Conservation (phyloP, 2,113 vertebrate genomes). For the Semicossyphus pulcher region DNA sequence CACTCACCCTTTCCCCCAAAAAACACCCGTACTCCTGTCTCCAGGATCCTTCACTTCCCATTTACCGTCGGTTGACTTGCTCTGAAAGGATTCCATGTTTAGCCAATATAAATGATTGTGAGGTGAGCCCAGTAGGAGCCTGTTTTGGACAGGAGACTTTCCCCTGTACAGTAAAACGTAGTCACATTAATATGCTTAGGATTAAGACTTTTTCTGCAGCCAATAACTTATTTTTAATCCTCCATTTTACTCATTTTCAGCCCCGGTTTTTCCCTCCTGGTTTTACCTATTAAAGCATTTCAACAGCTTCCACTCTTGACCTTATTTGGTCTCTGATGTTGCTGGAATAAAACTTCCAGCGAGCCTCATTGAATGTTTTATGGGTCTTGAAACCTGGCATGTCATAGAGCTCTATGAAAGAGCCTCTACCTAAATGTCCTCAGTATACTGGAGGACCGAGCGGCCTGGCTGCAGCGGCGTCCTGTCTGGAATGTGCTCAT, state of each 20-base stretch:
- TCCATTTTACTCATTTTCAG: background rate
- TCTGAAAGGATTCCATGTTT: slow-evolving; percentile 74
- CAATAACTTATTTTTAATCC: background rate
- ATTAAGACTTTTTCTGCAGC: background rate
- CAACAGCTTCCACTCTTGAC: slow-evolving; percentile 12
- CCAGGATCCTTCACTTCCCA: slow-evolving; percentile 69
- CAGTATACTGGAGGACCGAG: slow-evolving; percentile 33
- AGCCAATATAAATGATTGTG: slow-evolving; percentile 68
- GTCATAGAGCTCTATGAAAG: slow-evolving; percentile 33
- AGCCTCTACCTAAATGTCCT: slow-evolving; percentile 50
- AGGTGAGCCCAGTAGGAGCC: slow-evolving; percentile 70
- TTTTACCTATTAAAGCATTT: background rate
- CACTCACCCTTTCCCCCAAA: background rate
- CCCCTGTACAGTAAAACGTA: slow-evolving; percentile 43
- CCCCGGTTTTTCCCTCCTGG: background rate
- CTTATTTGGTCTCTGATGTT: slow-evolving; percentile 49
- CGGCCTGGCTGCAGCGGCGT: slow-evolving; percentile 48
- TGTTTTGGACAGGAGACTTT: slow-evolving; percentile 20
- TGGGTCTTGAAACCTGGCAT: slow-evolving; percentile 23
- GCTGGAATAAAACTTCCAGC: slow-evolving; percentile 41
- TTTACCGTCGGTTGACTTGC: slow-evolving; percentile 70
- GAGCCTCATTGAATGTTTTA: slow-evolving; percentile 40
- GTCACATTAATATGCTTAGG: background rate
- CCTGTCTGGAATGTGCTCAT: slow-evolving; percentile 69
- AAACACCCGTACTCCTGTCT: slow-evolving; percentile 24